Evolutionary conservation across 1,140 invertebrate species (phyloP), one percentile per base, ranked within the genome.

Genomic region (Diabrotica virgifera): DNA sequence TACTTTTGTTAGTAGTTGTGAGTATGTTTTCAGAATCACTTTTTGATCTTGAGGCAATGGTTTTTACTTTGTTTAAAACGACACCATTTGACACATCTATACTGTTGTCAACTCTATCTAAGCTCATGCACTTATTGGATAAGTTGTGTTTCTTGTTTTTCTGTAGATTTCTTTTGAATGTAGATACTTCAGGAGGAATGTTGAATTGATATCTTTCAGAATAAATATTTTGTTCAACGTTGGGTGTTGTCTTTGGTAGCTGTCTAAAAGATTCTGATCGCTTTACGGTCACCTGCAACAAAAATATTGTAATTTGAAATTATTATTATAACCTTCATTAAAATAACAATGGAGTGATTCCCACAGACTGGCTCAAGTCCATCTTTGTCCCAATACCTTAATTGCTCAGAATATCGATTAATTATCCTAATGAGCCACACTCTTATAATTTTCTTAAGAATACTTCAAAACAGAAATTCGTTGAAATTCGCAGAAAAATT

Each of bases 21-120:
- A 66, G 55, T 6, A 60, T 52, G 46, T 76, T 78, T 37, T 76
- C 77, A 13, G 76, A 71, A 53, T 84, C 82, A 62, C 81, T 82
- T 67, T 78, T 82, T 0, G 80, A 59, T 67, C 65, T 37, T 0
- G 63, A 36, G 54, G 65, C 70, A 66, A 79, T 66, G 76, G 78
- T 14, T 46, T 46, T 46, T 24, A 24, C 24, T 80, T 82, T 71
- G 74, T 81, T 65, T 6, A 84, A 83, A 11, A 89, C 80, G 1
- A 90, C 85, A 13, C 90, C 89, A 71, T 90, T 85, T 0, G 90
- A 84, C 81, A 90, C 85, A 1, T 87, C 84, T 65, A 91, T 88
- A 0, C 90, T 74, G 8, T 88, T 87, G 70, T 91, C 89, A 69
- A 90, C 89, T 57, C 89, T 84, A 64, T 93, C 90, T 37, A 92